A percentile compares a stretch with the other conserved stretches of the same genome.
Evolutionary conservation across 23 tunicate genomes (phyloP).

Genomic region (Styela plicata): DNA sequence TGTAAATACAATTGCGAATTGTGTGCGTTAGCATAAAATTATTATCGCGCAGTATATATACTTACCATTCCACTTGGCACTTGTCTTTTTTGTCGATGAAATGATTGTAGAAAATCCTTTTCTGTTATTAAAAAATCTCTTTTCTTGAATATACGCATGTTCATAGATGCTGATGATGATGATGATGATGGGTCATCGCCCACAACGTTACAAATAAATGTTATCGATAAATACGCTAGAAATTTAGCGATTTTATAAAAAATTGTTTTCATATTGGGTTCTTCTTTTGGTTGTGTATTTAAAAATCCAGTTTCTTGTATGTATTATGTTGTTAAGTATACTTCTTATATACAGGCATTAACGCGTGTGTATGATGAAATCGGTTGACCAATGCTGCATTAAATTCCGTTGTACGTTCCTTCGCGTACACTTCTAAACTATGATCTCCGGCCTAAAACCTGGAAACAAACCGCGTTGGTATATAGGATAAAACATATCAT

Average conservation of each 20-base stretch:
- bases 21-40: no score
- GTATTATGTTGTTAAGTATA: no score
- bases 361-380: no score
- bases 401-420: no score
- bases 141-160: conserved; percentile 1
- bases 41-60: background rate
- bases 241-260: background rate
- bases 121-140: background rate
- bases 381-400: no score
- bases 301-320: background rate
- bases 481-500: no score
- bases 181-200: background rate
- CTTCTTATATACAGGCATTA: no score
- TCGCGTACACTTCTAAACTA: no score
- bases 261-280: background rate
- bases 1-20: no score
- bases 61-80: background rate
- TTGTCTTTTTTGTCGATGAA: background rate
- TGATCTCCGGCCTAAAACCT: no score
- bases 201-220: background rate
- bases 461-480: no score
- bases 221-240: background rate
- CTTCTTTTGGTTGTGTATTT: no score
- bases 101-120: background rate
- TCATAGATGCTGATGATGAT: background rate